Evolutionary conservation across 2,113 vertebrate genomes (phyloP), one percentile per base, ranked within the genome.

Genomic region (Gambusia holbrooki): DNA sequence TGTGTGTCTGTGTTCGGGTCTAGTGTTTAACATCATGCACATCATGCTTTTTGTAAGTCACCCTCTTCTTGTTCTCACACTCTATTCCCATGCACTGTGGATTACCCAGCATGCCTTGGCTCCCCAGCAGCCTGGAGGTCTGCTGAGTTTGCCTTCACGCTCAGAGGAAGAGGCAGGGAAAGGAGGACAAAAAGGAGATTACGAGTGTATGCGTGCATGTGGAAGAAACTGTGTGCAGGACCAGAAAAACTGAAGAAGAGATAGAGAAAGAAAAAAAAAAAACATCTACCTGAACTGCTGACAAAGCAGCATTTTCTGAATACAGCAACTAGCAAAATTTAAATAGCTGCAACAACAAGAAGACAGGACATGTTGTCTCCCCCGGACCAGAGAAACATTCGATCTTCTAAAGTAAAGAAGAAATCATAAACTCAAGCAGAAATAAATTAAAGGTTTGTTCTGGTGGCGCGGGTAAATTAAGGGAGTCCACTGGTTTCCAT

Each of bases 51-150:
- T 80, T 63, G 70, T 69, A 60, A 67, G 72, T 67, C 51, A 8
- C 25, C 9, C 6, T 35, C 42, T 25, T 33, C n/a, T 17, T 58
- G 69, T 68, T 61, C 35, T 77, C 76, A 61, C 54, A 63, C 69
- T 73, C 82, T 64, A 51, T 78, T 74, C 79, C 51, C 8, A 87
- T 35, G 25, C 81, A 87, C 79, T 76, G 73, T 69, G 82, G 88
- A 91, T 92, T 93, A 93, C 85, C 87, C 89, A 91, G 82, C 91
- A 92, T 93, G 88, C 90, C 74, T 90, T 79, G 76, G 62, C 77
- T 83, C 76, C 72, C 65, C 86, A 77, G 87, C 84, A 90, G 88
- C 90, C 80, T 86, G 88, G 76, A 90, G 88, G 90, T 91, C 89
- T 92, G 91, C 90, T 93, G 90, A 93, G 89, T 90, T 87, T 86